Conservation (phyloP, 2,888 invertebrate species). For the Cylloceria caligata region DNA sequence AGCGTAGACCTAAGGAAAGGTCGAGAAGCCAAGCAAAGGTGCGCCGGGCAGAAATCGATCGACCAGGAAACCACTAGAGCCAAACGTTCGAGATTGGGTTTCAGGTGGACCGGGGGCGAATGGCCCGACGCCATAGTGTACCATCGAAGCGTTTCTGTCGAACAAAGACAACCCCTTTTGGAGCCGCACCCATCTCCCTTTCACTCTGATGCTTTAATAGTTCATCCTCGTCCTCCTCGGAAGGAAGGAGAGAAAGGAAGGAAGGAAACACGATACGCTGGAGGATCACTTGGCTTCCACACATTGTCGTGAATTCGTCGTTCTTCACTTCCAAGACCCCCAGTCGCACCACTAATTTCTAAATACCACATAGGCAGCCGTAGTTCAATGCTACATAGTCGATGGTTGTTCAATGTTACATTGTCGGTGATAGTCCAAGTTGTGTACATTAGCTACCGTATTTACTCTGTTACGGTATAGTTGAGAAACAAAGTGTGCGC, state of each 20-base stretch:
- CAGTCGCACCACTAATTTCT: neutral
- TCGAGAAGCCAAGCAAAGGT: conserved; percentile 50
- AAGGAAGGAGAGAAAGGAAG: conserved; percentile 13
- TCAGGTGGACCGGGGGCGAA: conserved; percentile 46
- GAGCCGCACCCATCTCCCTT: conserved; percentile 39
- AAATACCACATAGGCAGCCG: neutral
- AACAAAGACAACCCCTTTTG: conserved; percentile 29
- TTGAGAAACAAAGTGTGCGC: conserved; percentile 27
- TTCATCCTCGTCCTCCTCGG: neutral
- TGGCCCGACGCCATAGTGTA: neutral
- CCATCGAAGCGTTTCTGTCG: conserved; percentile 23
- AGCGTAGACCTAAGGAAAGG: neutral
- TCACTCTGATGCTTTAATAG: conserved; percentile 20
- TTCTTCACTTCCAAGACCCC: conserved; percentile 13
- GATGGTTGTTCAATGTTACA: neutral
- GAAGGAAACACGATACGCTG: conserved; percentile 24
- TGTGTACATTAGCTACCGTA: neutral
- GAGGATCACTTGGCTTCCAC: conserved; percentile 29
- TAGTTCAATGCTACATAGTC: neutral
- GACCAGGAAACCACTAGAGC: conserved; percentile 58
- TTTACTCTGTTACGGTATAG: conserved; percentile 2
- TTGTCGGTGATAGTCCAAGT: neutral
- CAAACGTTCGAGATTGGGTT: conserved; percentile 63
- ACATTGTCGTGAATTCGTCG: conserved; percentile 2
- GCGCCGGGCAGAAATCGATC: conserved; percentile 68